Conservation (phyloP, 2,113 vertebrate species). For the Bothrops jararaca region DNA sequence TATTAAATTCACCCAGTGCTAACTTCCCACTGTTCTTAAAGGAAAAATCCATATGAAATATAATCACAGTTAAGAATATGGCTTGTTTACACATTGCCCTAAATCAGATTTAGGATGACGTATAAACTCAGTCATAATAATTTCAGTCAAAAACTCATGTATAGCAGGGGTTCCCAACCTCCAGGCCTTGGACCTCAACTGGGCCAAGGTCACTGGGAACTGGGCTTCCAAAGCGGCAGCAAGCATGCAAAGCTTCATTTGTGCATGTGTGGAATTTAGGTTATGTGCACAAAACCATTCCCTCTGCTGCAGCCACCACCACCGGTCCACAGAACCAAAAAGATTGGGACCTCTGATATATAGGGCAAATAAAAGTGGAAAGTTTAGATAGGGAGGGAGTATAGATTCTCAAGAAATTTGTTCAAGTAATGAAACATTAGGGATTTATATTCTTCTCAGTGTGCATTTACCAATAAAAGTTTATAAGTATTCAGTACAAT, state of each 20-base stretch:
- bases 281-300: neutral
- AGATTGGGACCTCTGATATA: neutral
- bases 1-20: slow-evolving; percentile 47
- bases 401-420: slow-evolving; percentile 70
- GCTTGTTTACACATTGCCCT: neutral
- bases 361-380: neutral
- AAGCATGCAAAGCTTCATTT: neutral
- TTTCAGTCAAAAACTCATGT: neutral
- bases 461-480: slow-evolving; percentile 71
- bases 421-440: slow-evolving; percentile 68
- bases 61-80: slow-evolving; percentile 67
- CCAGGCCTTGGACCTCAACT: neutral
- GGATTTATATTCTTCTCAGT: slow-evolving; percentile 70
- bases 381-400: slow-evolving; percentile 53
- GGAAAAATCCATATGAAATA: slow-evolving; percentile 66
- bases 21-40: slow-evolving; percentile 56
- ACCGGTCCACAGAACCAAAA: no score
- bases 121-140: neutral
- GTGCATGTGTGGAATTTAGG: neutral
- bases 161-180: neutral
- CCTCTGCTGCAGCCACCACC: fast-evolving
- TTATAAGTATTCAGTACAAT: slow-evolving; percentile 69
- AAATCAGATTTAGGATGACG: neutral
- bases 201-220: neutral
- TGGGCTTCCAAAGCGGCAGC: neutral